Conservation (phyloP, 2,113 vertebrate genomes). For the Vulpes ferrilata region DNA sequence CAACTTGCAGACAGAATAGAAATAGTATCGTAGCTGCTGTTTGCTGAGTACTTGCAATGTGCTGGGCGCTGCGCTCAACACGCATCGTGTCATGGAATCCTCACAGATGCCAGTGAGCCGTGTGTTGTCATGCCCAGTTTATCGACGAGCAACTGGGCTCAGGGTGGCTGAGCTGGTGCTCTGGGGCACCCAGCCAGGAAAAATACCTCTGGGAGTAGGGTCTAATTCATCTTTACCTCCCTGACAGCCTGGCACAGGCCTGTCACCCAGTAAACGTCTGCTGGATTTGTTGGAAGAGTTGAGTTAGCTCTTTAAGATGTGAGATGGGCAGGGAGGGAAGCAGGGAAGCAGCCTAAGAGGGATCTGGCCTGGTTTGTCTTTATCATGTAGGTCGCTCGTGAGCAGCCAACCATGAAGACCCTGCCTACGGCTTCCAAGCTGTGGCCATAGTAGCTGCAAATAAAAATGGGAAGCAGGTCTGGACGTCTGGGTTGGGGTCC, state of each 20-base stretch:
- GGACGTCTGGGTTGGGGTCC: neutral
- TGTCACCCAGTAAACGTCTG: neutral
- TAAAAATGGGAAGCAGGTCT: neutral
- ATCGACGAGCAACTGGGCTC: neutral
- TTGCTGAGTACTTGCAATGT: neutral
- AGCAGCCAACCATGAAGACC: slow-evolving; percentile 37
- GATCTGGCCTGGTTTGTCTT: slow-evolving; percentile 36
- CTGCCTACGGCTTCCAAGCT: neutral
- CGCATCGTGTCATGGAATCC: accelerated
- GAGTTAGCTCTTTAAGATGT: slow-evolving; percentile 51
- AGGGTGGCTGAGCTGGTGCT: no score
- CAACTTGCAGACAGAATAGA: accelerated
- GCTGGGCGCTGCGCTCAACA: accelerated
- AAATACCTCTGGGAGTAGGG: neutral
- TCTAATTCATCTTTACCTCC: neutral
- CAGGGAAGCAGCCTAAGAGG: neutral
- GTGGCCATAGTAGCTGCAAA: neutral
- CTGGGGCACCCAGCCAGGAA: neutral
- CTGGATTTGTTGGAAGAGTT: neutral
- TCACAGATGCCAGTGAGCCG: neutral
- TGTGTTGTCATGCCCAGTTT: neutral
- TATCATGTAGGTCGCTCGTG: neutral
- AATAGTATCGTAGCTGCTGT: accelerated
- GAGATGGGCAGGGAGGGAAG: neutral
- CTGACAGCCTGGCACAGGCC: neutral